A percentile compares a stretch with the other conserved stretches of the same genome.
Evolutionary conservation across 2,113 vertebrate genomes (phyloP).

Genomic region (Neogobius melanostomus): DNA sequence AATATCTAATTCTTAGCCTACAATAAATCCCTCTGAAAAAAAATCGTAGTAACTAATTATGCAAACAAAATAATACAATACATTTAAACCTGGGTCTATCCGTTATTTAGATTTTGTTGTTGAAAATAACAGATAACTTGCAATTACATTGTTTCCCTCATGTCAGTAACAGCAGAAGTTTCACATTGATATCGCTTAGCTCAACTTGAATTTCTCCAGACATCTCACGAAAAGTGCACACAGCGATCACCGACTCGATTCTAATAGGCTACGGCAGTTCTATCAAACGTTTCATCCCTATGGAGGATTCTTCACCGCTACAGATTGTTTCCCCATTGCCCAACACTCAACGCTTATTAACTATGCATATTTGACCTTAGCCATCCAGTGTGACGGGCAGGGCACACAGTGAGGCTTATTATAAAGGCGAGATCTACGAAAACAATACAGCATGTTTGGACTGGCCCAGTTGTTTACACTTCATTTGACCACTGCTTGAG

Average conservation of each 20-base stretch:
- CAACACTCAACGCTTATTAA: conserved; percentile 8
- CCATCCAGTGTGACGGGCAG: conserved; percentile 11
- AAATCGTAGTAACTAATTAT: no score
- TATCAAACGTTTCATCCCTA: neutral
- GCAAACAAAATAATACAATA: no score
- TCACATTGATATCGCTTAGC: no score
- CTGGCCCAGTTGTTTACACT: conserved; percentile 14
- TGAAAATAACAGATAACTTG: no score
- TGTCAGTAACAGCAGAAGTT: no score
- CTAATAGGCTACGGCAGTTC: neutral
- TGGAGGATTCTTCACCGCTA: neutral
- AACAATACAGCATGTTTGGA: neutral
- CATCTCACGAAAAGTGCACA: no score
- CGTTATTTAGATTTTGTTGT: no score
- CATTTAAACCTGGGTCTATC: no score
- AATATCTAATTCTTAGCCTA: no score
- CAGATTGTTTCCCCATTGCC: neutral
- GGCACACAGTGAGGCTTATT: neutral
- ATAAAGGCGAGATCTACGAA: conserved; percentile 3
- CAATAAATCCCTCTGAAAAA: no score
- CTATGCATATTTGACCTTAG: conserved; percentile 19
- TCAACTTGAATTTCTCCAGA: neutral
- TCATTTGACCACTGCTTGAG: neutral
- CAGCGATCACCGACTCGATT: no score
- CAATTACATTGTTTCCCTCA: no score